Conservation (phyloP, 2,888 invertebrate genomes). For the Temnothorax unifasciatus region DNA sequence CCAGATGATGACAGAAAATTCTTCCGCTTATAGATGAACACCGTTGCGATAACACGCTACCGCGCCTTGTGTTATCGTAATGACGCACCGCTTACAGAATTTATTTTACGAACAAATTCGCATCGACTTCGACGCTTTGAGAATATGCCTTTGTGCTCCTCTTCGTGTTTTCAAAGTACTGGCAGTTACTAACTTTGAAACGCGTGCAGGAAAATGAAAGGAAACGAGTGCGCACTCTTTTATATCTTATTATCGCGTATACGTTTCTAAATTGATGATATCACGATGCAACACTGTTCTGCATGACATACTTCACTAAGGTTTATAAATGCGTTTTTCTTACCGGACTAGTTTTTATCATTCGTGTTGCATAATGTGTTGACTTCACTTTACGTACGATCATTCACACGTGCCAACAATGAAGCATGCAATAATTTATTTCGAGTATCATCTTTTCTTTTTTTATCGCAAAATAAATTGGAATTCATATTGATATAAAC, state of each 20-base stretch:
- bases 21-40: neutral
- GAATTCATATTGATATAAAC: too few species aligned
- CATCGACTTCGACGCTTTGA: neutral
- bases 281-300: neutral
- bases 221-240: slow-evolving; percentile 10
- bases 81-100: neutral
- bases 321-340: neutral
- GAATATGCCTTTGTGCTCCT: neutral
- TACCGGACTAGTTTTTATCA: slow-evolving; percentile 7
- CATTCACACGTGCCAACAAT: neutral
- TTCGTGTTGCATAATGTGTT: neutral
- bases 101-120: neutral
- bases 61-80: neutral
- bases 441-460: neutral
- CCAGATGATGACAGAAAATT: neutral
- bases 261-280: slow-evolving; percentile 15
- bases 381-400: neutral
- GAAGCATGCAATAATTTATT: neutral
- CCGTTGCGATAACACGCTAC: neutral
- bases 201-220: neutral
- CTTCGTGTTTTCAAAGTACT: neutral
- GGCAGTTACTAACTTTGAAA: slow-evolving; percentile 1
- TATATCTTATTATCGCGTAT: slow-evolving; percentile 23
- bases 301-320: slow-evolving; percentile 15
- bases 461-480: neutral